Base-by-base conservation (phyloP, 1,140 invertebrate species). In the Cherax destructor region DNA sequence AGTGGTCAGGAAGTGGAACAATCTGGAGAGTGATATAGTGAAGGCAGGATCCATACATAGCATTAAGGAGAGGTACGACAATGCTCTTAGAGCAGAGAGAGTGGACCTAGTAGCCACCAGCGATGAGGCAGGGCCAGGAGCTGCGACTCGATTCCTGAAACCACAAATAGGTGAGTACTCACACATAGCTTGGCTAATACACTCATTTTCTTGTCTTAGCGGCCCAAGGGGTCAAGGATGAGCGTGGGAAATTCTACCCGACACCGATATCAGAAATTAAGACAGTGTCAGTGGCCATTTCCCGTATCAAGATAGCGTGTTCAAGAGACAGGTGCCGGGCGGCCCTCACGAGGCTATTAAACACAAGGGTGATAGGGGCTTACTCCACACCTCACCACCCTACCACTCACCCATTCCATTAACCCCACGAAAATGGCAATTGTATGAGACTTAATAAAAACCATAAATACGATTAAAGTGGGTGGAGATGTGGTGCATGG, bases 201-300 rank as follows among this genome's bases (percentile, higher is more conserved):
- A 52, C 4, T 21, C 24, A 9, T 24, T 50, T n/a, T 56, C 56
- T 65, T 56, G n/a, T 7, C 4, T 24, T 69, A 16, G 61, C 49
- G 56, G 56, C 78, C 56, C 30, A n/a, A 50, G 86, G 49, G 16
- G 21, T 24, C 18, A 24, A n/a, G 21, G 79, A 56, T 30, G 65
- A 52, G 59, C 86, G 86, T 88, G 86, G 86, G 86, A 88, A 88
- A 88, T 81, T 72, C 52, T 50, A 88, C 56, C 86, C 78, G 86
- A 74, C 79, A 88, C 47, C 24, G 86, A 88, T 88, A 88, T 88
- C 86, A 79, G 86, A 88, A 88, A 88, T 88, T 88, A 88, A 88
- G 83, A 50, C 21, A 88, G 61, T 81, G 86, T 88, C 80, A 80
- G 69, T 41, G 78, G 59, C 72, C 86, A 81, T 72, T 74, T 56